Conservation (phyloP, 2,113 vertebrate genomes). For the Baryphthengus martii region DNA sequence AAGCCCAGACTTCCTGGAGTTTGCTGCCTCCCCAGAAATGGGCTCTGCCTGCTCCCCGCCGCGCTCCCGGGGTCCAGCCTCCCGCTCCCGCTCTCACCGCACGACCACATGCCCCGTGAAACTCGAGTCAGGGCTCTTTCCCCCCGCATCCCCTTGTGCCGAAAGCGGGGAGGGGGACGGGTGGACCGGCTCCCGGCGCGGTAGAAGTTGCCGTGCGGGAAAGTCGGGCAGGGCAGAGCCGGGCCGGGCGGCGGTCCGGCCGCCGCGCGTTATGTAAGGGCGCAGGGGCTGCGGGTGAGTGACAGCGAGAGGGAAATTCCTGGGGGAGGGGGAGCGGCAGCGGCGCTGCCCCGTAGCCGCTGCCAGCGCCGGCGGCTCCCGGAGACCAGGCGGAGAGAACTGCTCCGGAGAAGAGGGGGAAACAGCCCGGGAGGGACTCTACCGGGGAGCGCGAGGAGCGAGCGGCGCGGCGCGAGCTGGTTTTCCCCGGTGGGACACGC, state of each 20-base stretch:
- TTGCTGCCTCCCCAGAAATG: neutral
- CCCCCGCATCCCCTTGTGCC: neutral
- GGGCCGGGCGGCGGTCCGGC: neutral
- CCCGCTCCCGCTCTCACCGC: neutral
- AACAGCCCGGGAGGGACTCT: neutral
- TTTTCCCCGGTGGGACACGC: neutral
- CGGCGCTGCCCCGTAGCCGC: constrained; percentile 53
- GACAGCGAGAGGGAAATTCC: constrained; percentile 72
- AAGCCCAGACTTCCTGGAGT: constrained; percentile 14
- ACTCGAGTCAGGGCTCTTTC: neutral
- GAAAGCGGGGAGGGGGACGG: neutral
- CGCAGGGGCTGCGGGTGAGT: constrained; percentile 55
- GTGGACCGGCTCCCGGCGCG: neutral
- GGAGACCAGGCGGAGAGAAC: constrained; percentile 44
- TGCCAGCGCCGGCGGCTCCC: constrained; percentile 35
- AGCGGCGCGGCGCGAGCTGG: neutral
- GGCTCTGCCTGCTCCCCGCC: neutral
- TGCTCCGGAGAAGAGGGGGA: neutral
- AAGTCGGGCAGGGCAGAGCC: neutral
- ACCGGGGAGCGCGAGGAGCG: neutral
- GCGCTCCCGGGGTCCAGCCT: neutral
- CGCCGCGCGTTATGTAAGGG: constrained; percentile 68
- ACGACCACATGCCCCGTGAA: neutral
- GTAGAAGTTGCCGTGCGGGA: neutral
- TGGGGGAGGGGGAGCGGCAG: constrained; percentile 55